These are phyloP conservation scores for Poeciliopsis prolifica DNA, from an alignment of 2,113 vertebrate genomes.

Conservation along the genomic window DNA sequence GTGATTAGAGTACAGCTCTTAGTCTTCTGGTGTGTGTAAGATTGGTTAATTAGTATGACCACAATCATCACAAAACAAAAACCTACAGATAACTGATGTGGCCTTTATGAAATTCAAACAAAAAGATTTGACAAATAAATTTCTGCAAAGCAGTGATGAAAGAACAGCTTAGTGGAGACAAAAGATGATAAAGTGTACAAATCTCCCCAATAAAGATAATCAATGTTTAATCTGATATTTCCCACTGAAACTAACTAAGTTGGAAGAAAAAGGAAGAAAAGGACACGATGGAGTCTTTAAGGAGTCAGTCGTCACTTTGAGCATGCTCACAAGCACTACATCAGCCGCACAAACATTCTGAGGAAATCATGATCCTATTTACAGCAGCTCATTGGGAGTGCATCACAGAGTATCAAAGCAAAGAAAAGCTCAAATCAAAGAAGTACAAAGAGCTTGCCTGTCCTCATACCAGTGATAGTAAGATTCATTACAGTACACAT, in stretches of 20 bases:
- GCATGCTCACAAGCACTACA: conserved; percentile 64
- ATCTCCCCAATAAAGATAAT: neutral
- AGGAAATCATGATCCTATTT: conserved; percentile 49
- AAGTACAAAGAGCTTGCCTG: conserved; percentile 34
- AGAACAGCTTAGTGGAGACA: neutral
- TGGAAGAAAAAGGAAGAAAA: conserved; percentile 1
- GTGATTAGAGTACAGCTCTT: neutral
- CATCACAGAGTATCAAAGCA: conserved; percentile 35
- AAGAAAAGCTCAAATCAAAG: conserved; percentile 31
- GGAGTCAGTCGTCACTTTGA: conserved; percentile 40
- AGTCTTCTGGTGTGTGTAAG: neutral
- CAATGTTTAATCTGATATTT: conserved; percentile 13
- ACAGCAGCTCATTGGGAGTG: conserved; percentile 49
- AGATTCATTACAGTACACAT: conserved; percentile 27
- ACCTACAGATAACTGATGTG: neutral
- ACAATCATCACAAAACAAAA: neutral
- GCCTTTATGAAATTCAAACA: neutral
- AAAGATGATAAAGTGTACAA: neutral
- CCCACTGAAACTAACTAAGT: conserved; percentile 4
- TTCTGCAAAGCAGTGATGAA: neutral
- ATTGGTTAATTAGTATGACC: neutral
- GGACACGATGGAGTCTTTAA: conserved; percentile 21
- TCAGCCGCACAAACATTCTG: conserved; percentile 53
- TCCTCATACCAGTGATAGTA: neutral
- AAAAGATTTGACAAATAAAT: neutral